Evolutionary conservation across 37 sponge, comb jelly and placozoan genomes (phyloP).

Genomic region (Hormiphora californensis): DNA sequence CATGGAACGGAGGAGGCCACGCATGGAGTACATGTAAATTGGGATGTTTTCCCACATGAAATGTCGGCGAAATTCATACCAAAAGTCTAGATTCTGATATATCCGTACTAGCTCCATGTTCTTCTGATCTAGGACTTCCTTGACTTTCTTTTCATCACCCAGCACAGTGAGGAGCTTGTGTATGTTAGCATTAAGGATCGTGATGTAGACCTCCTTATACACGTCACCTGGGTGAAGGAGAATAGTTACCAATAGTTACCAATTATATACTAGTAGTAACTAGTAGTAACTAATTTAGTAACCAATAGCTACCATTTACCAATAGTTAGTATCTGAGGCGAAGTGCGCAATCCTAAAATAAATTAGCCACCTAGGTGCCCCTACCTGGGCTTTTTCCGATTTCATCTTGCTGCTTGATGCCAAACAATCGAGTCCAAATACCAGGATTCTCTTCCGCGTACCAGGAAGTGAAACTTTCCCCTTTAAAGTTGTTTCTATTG

Average conservation of each 20-base stretch:
- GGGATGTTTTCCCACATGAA: constrained; percentile 38
- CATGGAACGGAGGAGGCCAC: background rate
- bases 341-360: too few relatives aligned
- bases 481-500: constrained; percentile 7
- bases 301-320: too few relatives aligned
- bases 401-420: background rate
- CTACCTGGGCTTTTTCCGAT: too few relatives aligned
- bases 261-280: too few relatives aligned
- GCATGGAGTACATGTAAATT: constrained; percentile 34
- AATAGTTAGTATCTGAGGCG: too few relatives aligned
- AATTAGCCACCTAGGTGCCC: too few relatives aligned
- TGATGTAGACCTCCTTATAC: background rate
- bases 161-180: background rate
- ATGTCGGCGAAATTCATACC: background rate
- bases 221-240: background rate
- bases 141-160: background rate
- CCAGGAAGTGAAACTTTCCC: constrained; percentile 7
- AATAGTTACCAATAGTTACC: too few relatives aligned
- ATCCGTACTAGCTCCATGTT: background rate
- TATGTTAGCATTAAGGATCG: background rate
- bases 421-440: background rate
- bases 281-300: too few relatives aligned
- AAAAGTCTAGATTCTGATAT: background rate
- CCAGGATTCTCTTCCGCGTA: constrained; percentile 32
- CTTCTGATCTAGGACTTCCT: background rate